These are phyloP conservation scores for Anthopleura xanthogrammica DNA, from an alignment of 92 coral and sea anemone species.

Conservation along the genomic window DNA sequence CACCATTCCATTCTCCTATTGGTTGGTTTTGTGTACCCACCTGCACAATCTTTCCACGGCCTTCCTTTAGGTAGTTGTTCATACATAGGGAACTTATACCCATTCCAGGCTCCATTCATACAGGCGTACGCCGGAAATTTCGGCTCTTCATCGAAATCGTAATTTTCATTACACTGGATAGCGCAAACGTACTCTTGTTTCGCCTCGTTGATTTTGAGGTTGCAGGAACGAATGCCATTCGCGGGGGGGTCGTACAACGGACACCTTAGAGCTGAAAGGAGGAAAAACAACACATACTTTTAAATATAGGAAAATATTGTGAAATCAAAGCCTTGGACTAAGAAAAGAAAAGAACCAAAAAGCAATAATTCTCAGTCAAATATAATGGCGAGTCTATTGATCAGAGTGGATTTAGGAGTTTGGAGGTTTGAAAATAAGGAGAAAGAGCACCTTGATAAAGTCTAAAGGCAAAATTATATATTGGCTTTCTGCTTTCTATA, in stretches of 20 bases:
- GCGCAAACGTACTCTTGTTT: constrained; percentile 56
- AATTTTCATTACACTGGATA: constrained; percentile 52
- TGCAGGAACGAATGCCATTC: constrained; percentile 69
- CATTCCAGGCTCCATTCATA: constrained; percentile 61
- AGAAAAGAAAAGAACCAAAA: no score
- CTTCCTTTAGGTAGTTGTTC: constrained; percentile 19
- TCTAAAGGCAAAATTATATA: no score
- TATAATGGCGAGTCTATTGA: no score
- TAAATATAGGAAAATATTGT: background rate
- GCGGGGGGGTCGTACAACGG: constrained; percentile 62
- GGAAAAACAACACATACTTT: background rate
- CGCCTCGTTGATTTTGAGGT: constrained; percentile 42
- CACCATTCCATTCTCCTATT: no score
- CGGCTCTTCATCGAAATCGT: constrained; percentile 47
- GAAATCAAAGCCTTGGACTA: background rate
- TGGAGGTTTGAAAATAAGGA: no score
- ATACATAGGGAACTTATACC: constrained; percentile 39
- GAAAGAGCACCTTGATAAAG: no score
- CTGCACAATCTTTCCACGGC: constrained; percentile 75
- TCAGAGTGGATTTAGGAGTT: no score
- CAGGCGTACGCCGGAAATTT: constrained; percentile 56
- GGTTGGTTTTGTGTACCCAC: constrained; percentile 24
- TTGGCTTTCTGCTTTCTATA: no score
- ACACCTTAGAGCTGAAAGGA: constrained; percentile 52
- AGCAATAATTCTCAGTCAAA: no score